Percentiles rank a stretch among this genome's conserved stretches.
Conservation (phyloP, 2,113 vertebrate genomes). For the Vimba vimba region DNA sequence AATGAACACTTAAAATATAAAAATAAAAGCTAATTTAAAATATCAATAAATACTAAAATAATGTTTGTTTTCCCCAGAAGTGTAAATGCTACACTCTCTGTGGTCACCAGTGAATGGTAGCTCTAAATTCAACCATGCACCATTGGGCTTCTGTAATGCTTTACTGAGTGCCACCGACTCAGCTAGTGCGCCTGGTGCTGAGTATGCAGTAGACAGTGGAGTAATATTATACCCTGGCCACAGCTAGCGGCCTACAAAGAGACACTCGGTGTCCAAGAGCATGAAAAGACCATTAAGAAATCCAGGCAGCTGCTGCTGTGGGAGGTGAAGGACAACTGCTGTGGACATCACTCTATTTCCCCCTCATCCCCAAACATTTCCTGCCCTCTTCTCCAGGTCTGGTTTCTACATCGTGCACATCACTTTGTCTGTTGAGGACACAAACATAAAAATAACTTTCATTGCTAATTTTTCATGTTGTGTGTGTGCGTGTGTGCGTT, state of each 20-base stretch:
- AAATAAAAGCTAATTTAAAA: background rate
- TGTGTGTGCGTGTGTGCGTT: background rate
- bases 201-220: slow-evolving; percentile 18
- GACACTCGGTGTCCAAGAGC: slow-evolving; percentile 9
- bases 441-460: background rate
- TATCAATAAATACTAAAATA: background rate
- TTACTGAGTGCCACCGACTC: background rate
- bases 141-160: background rate
- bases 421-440: slow-evolving; percentile 10
- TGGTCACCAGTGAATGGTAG: background rate
- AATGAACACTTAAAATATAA: background rate
- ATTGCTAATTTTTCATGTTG: no score
- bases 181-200: background rate
- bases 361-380: slow-evolving; percentile 31
- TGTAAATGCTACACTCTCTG: no score
- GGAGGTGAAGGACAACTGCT: slow-evolving; percentile 29
- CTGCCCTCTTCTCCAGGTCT: slow-evolving; percentile 32
- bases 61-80: background rate
- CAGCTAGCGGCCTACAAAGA: slow-evolving; percentile 10
- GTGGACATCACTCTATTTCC: slow-evolving; percentile 29
- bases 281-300: slow-evolving; percentile 33
- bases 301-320: slow-evolving; percentile 28
- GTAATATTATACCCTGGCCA: background rate
- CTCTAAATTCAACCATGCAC: background rate
- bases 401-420: slow-evolving; percentile 9